These are phyloP conservation scores for Platanista minor DNA, from an alignment of 2,113 vertebrate genomes.

Conservation along the genomic window DNA sequence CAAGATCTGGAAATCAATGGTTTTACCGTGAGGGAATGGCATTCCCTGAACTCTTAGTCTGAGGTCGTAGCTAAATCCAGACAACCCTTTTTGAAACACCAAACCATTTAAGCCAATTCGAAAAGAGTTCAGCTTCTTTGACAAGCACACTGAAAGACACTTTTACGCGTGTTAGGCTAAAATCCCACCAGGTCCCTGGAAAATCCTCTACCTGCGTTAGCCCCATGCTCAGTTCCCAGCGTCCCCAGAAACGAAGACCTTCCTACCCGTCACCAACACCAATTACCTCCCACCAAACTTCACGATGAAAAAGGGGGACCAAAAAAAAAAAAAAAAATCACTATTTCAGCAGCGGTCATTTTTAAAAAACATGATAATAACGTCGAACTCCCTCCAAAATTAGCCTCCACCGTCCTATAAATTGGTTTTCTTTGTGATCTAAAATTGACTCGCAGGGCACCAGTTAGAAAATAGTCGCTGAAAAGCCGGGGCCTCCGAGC, in stretches of 20 bases:
- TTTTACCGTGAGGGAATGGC: not conserved
- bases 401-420: conserved; percentile 83
- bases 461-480: conserved; percentile 87
- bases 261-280: conserved; percentile 43
- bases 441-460: conserved; percentile 89
- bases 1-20: not conserved
- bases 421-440: conserved; percentile 87
- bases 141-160: not conserved
- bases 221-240: not conserved
- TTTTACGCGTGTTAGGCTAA: not conserved
- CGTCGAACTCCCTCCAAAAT: conserved; percentile 84
- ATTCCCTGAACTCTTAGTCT: not conserved
- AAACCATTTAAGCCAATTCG: not conserved
- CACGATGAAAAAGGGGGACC: not conserved
- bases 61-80: not conserved
- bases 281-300: conserved; percentile 70
- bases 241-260: conserved; percentile 46
- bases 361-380: conserved; percentile 63
- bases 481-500: conserved; percentile 84
- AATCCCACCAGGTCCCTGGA: not conserved
- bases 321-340: not conserved
- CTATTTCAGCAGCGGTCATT: conserved; percentile 69
- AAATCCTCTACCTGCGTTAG: not conserved
- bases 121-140: not conserved
- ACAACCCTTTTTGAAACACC: not conserved